These are phyloP conservation scores for Charadrius vociferus DNA, from an alignment of 2,113 vertebrate genomes.

Conservation along the genomic window DNA sequence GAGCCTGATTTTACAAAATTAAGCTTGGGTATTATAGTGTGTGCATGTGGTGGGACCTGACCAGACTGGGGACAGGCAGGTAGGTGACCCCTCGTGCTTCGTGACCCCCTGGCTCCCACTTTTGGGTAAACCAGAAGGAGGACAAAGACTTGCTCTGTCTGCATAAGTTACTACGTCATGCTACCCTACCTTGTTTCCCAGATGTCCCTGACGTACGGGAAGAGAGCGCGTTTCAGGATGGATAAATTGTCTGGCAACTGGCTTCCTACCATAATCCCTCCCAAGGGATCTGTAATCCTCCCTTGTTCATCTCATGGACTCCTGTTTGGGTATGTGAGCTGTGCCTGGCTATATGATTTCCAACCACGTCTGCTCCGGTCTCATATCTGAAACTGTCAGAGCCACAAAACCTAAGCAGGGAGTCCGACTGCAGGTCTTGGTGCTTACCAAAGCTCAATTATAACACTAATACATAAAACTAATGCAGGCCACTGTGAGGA, in stretches of 20 bases:
- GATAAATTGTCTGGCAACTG: neutral
- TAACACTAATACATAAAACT: neutral
- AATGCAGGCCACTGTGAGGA: neutral
- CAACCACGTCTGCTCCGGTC: neutral
- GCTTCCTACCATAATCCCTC: neutral
- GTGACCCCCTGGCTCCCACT: neutral
- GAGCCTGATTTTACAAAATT: neutral
- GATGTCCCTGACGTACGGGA: neutral
- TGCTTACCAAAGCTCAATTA: neutral
- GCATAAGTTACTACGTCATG: fast-evolving
- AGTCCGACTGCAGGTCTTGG: neutral
- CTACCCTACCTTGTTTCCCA: neutral
- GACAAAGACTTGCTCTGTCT: neutral
- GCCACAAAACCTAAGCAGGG: neutral
- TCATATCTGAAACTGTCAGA: neutral
- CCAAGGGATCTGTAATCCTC: no score
- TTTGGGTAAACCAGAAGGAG: neutral
- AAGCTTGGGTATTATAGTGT: fast-evolving
- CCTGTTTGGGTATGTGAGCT: no score
- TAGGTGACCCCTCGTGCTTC: fast-evolving
- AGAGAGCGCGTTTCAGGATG: neutral
- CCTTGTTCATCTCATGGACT: no score
- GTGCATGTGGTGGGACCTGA: neutral
- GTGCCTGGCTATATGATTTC: neutral
- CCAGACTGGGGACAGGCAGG: neutral